phyloP scores from a whole-genome alignment of 2,113 vertebrate genomes.

The Sebastes fasciatus region DNA sequence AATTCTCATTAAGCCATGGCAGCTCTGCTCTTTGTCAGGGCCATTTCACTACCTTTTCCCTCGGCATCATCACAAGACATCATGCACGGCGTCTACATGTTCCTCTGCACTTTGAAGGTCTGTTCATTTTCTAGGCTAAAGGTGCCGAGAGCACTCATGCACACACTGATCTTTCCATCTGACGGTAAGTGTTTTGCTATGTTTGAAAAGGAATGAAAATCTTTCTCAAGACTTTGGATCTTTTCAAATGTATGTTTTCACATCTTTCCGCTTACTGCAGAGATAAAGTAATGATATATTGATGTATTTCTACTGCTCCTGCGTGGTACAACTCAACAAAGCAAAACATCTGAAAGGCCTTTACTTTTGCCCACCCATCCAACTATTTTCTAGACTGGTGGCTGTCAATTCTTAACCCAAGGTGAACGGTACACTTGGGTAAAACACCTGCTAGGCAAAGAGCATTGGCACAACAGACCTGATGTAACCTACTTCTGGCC shows the following conservation, averaged over 20 bases:
- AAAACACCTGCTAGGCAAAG: not conserved
- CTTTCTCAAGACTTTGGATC: not conserved
- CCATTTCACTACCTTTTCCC: conserved; percentile 63
- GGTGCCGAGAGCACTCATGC: conserved; percentile 22
- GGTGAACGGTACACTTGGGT: not conserved
- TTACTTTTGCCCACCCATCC: not conserved
- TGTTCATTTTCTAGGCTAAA: conserved; percentile 65
- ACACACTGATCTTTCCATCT: conserved; percentile 22
- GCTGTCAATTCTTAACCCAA: conserved; percentile 2
- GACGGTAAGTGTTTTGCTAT: conserved; percentile 7
- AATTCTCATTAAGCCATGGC: conserved; percentile 55
- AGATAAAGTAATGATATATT: not conserved
- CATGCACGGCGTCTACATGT: conserved; percentile 36
- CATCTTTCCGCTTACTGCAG: not conserved
- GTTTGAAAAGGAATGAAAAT: conserved; percentile 11
- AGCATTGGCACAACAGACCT: not conserved
- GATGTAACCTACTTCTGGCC: not conserved
- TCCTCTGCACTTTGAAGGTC: conserved; percentile 65
- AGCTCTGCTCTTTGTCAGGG: conserved; percentile 76
- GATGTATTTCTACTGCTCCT: conserved; percentile 4
- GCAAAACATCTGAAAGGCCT: conserved; percentile 1
- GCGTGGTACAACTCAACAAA: not conserved
- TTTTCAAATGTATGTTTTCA: conserved; percentile 20
- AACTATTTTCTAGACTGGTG: not conserved
- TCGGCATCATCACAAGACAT: conserved; percentile 57